These are phyloP conservation scores for Enteromius anoplus DNA, from an alignment of 2,797 vertebrate genomes.

Conservation along the genomic window DNA sequence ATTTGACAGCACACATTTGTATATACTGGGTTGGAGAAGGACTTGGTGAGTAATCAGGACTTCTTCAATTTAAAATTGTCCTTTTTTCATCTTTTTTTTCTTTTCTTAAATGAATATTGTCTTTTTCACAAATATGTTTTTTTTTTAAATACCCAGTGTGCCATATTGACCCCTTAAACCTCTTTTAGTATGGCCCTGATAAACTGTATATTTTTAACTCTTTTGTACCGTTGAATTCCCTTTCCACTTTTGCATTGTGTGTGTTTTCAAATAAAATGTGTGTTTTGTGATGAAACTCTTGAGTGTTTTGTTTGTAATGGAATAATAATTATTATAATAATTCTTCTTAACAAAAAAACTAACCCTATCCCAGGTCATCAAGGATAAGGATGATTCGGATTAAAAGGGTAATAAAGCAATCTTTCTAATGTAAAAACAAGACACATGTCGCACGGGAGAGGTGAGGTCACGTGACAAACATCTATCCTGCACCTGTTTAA, in stretches of 20 bases:
- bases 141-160: neutral
- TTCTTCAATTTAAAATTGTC: neutral
- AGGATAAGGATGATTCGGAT: neutral
- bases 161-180: conserved; percentile 7
- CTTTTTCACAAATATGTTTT: neutral
- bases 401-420: neutral
- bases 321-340: neutral
- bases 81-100: neutral
- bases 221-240: conserved; percentile 31
- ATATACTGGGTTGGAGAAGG: neutral
- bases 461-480: neutral
- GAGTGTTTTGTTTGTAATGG: neutral
- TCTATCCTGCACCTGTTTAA: neutral
- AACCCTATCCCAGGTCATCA: neutral
- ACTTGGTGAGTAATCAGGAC: neutral
- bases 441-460: neutral
- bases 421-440: neutral
- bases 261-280: conserved; percentile 17
- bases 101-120: neutral
- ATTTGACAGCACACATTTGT: neutral
- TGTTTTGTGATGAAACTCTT: neutral
- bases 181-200: neutral
- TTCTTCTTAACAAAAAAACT: neutral
- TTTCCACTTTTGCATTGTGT: neutral
- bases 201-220: conserved; percentile 32